Conservation (phyloP, 2,888 invertebrate species). For the Zele albiditarsus region DNA sequence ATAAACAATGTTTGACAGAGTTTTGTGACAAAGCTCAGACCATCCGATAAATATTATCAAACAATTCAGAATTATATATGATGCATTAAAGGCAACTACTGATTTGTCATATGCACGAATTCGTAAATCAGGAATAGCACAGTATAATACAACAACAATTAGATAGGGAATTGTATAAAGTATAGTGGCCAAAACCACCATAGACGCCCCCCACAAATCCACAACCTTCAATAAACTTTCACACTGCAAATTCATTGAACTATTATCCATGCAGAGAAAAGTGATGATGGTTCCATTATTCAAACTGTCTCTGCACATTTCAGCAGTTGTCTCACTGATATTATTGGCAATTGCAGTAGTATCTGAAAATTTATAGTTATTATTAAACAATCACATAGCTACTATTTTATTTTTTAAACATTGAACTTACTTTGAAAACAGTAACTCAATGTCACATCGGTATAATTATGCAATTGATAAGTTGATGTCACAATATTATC, state of each 20-base stretch:
- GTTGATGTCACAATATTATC: slow-evolving; percentile 15
- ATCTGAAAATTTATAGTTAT: slow-evolving; percentile 10
- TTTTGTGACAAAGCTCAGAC: slow-evolving; percentile 56
- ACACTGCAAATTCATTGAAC: slow-evolving; percentile 46
- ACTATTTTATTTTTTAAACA: background rate
- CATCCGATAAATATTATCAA: slow-evolving; percentile 56
- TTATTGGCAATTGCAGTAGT: background rate
- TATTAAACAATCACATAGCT: background rate
- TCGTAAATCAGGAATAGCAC: slow-evolving; percentile 51
- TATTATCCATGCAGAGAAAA: slow-evolving; percentile 22
- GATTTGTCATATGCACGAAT: slow-evolving; percentile 60
- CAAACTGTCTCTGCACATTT: slow-evolving; percentile 49
- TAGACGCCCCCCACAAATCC: slow-evolving; percentile 61
- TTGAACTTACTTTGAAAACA: slow-evolving; percentile 51
- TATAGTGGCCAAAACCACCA: slow-evolving; percentile 60
- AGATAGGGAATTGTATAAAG: slow-evolving; percentile 62
- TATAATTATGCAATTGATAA: slow-evolving; percentile 43
- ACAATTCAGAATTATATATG: slow-evolving; percentile 56
- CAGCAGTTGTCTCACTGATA: slow-evolving; percentile 3
- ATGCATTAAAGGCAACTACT: slow-evolving; percentile 56
- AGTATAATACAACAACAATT: slow-evolving; percentile 56
- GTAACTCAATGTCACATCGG: slow-evolving; percentile 29
- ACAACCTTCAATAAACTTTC: slow-evolving; percentile 55
- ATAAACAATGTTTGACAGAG: slow-evolving; percentile 43
- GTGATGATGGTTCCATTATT: slow-evolving; percentile 50